Conservation (phyloP, 2,113 vertebrate genomes). For the Nymphicus hollandicus region DNA sequence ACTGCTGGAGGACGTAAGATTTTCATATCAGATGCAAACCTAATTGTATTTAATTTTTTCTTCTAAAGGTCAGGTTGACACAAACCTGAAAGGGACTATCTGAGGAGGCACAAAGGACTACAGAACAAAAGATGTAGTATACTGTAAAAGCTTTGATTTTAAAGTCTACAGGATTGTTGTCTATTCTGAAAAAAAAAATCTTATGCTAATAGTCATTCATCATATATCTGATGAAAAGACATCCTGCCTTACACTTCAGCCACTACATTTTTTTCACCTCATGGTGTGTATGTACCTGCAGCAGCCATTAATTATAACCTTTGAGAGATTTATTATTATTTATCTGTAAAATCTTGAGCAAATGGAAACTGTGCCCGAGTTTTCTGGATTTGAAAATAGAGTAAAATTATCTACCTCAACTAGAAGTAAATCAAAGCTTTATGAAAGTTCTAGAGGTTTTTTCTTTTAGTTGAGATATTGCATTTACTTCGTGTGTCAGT, state of each 20-base stretch:
- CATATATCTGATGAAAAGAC: background rate
- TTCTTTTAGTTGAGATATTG: slow-evolving; percentile 12
- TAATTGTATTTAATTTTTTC: background rate
- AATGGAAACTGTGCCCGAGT: slow-evolving; percentile 1
- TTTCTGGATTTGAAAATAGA: slow-evolving; percentile 45
- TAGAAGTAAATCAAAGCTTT: slow-evolving; percentile 37
- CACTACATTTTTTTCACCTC: slow-evolving; percentile 38
- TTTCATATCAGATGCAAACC: background rate
- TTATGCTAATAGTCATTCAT: background rate
- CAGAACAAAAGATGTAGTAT: background rate
- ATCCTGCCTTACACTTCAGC: slow-evolving; percentile 17
- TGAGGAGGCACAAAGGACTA: background rate
- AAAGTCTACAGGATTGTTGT: background rate
- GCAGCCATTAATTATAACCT: slow-evolving; percentile 66
- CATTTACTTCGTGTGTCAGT: slow-evolving; percentile 1
- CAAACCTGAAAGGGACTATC: background rate
- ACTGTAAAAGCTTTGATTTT: background rate
- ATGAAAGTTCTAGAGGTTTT: background rate
- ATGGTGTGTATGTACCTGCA: background rate
- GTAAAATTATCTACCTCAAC: slow-evolving; percentile 26
- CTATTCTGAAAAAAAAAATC: background rate
- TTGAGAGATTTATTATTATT: slow-evolving; percentile 51
- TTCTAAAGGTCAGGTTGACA: background rate
- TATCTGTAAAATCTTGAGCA: slow-evolving; percentile 50
- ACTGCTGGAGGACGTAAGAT: background rate